Base-by-base conservation (phyloP, 2,888 invertebrate genomes). In the Dasypogon diadema region DNA sequence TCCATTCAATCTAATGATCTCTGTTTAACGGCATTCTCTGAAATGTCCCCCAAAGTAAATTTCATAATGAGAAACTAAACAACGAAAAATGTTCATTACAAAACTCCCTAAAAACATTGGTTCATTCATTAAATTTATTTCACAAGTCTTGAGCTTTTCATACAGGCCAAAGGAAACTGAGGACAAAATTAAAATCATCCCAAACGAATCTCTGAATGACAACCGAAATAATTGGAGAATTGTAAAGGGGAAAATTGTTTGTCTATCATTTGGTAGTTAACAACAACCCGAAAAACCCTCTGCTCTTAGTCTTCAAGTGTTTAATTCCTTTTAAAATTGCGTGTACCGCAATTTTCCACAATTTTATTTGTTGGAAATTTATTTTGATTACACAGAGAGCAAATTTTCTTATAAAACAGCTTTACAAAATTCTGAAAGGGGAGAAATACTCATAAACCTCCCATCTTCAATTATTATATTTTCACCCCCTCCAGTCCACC, bases 341-440 rank as follows among this genome's bases (percentile, higher is more conserved):
- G 63, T 37, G 42, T 42, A 63, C 63, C 63, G 63, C 42, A 63
- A 63, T 63, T 63, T 63, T 42, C 37, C 21, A 26, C 42, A 37
- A 63, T 63, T 63, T 63, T 37, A 42, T 63, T 63, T 63, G 63
- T 42, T 63, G 37, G 42, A 42, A 63, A 63, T 63, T n/a, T 63
- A 42, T 63, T 63, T 63, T 63, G 63, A 63, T 63, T 63, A 63
- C 63, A 63, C 37, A 18, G 55, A 10, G 12, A 55, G 18, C 55
- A 55, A 10, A 3, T 22, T 22, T 4, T 6, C 22, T 1, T 22
- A 18, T 26, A 22, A 6, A 55, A 22, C n/a, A n/a, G n/a, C n/a
- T n/a, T n/a, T n/a, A n/a, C n/a, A n/a, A n/a, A n/a, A n/a, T 18
- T 12, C 18, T 22, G 22, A 4, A 8, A 55, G 14, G 48, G 48